Evolutionary conservation across 2,113 vertebrate genomes (phyloP).

Genomic region (Meleagris gallopavo): DNA sequence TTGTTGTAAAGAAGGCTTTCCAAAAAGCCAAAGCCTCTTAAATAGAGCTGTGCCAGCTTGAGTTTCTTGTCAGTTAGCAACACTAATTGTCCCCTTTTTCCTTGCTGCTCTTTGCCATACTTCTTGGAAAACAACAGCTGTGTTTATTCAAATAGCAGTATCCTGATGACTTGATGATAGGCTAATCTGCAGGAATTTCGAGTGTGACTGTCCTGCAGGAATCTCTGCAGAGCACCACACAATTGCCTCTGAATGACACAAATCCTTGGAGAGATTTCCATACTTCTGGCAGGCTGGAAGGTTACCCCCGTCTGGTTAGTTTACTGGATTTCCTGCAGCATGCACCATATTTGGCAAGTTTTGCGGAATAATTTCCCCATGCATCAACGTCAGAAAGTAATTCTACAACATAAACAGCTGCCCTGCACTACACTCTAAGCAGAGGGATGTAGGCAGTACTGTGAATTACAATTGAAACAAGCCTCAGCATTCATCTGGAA

Average conservation of each 20-base stretch:
- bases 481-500: conserved; percentile 43
- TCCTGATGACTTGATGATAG: conserved; percentile 81
- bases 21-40: conserved; percentile 48
- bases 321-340: conserved; percentile 44
- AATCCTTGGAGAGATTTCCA: conserved; percentile 65
- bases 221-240: conserved; percentile 49
- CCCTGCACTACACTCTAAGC: conserved; percentile 19
- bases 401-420: conserved; percentile 64
- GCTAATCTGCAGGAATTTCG: conserved; percentile 80
- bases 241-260: conserved; percentile 56
- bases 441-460: conserved; percentile 45
- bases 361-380: conserved; percentile 67
- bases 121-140: conserved; percentile 87
- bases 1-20: conserved; percentile 48
- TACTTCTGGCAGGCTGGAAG: neutral
- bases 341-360: conserved; percentile 33
- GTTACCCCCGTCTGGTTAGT: neutral
- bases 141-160: conserved; percentile 80
- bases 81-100: conserved; percentile 75
- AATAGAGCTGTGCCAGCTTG: conserved; percentile 58
- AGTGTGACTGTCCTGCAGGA: conserved; percentile 76
- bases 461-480: conserved; percentile 58
- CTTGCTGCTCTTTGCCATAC: conserved; percentile 79
- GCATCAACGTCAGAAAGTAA: conserved; percentile 76
- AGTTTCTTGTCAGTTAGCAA: conserved; percentile 70